Evolutionary conservation across 2,888 invertebrate genomes (phyloP).

Genomic region (Anodontia alba): DNA sequence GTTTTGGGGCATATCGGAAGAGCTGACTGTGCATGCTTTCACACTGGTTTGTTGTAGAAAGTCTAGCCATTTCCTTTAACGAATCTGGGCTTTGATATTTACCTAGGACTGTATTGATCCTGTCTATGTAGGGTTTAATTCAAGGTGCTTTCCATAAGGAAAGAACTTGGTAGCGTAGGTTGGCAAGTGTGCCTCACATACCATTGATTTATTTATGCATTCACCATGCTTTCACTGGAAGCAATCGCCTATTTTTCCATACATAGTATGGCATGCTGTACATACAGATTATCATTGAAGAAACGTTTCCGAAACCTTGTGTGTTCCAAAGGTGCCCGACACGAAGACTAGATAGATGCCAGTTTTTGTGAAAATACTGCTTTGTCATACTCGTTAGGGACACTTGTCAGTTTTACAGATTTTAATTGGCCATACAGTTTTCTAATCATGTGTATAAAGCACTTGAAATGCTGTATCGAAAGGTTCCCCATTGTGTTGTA

Average conservation of each 20-base stretch:
- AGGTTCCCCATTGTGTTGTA: neutral
- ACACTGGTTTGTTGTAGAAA: constrained; percentile 22
- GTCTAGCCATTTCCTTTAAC: too few species aligned
- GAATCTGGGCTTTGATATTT: constrained; percentile 6
- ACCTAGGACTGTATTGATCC: neutral
- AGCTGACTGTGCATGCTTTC: constrained; percentile 22
- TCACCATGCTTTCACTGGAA: constrained; percentile 13
- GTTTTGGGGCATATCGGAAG: constrained; percentile 23
- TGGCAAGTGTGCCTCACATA: constrained; percentile 25
- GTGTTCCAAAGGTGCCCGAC: constrained; percentile 3
- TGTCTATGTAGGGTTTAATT: constrained; percentile 18
- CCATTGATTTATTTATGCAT: constrained; percentile 8
- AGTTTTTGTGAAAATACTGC: neutral
- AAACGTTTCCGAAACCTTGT: neutral
- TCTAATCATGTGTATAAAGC: constrained; percentile 27
- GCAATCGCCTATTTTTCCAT: constrained; percentile 7
- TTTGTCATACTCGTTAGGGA: neutral
- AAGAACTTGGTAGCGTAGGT: constrained; percentile 4
- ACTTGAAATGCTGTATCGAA: constrained; percentile 17
- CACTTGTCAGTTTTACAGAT: neutral
- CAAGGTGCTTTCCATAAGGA: constrained; percentile 25
- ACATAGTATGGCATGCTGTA: neutral
- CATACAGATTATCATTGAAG: neutral
- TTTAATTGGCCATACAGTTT: constrained; percentile 3
- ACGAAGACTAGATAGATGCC: neutral